Conservation (phyloP, 1,140 invertebrate species). For the Fragariocoptes setiger region DNA sequence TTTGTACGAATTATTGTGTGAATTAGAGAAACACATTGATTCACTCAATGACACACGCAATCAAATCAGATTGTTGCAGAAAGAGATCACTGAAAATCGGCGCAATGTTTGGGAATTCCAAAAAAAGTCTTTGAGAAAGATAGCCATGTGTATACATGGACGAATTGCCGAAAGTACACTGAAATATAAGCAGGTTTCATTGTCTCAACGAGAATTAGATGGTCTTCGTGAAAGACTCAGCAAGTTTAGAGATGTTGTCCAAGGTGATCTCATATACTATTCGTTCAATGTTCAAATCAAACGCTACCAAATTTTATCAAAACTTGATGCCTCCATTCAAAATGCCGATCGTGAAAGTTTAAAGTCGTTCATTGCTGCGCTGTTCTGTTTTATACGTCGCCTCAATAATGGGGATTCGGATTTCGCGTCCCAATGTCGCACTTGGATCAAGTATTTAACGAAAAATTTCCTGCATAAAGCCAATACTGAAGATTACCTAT, state of each 20-base stretch:
- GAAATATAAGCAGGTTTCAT: neutral
- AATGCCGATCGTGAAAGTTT: neutral
- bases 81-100: neutral
- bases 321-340: neutral
- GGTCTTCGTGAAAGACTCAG: neutral
- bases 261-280: neutral
- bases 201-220: neutral
- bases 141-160: neutral
- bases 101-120: neutral
- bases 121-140: neutral
- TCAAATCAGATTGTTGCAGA: neutral
- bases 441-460: neutral
- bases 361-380: constrained; percentile 2
- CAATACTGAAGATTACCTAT: constrained; percentile 3
- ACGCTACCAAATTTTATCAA: neutral
- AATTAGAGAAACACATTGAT: neutral
- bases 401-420: neutral
- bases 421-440: constrained; percentile 1
- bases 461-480: neutral
- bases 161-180: neutral
- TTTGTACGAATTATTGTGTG: neutral
- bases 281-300: neutral
- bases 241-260: neutral
- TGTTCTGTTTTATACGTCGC: constrained; percentile 1
- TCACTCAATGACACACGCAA: neutral